Base-by-base conservation (phyloP, 2,113 vertebrate genomes). In the Phalacrocorax pelagicus region DNA sequence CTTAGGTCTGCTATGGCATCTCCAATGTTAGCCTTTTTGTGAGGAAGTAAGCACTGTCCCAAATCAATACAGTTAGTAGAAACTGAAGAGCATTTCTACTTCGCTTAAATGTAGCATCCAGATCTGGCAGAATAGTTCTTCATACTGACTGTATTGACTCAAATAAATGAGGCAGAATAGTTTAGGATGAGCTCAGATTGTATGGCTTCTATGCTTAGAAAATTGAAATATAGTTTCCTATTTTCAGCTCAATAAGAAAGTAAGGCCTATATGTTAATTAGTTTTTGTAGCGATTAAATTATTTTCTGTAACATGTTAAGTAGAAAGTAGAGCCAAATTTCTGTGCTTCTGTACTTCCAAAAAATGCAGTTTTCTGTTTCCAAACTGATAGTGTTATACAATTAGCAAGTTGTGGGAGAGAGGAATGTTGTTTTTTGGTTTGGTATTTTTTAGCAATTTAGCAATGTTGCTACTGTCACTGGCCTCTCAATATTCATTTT, bases 371-470 rank as follows among this genome's bases (percentile, higher is more conserved):
- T 75, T 81, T 42, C 40, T 77, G 6, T 61, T 85, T 92, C 40
- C 11, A 40, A 74, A 47, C 12, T 54, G 15, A 66, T 49, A 66
- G 18, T 7, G 3, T n/a, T 59, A 17, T 12, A 59, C 6, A 80
- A 42, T 47, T 78, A 61, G 3, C 12, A 78, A 46, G 6, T 5
- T 36, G 4, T 0, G 3, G 1, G 0, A 22, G 7, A 47, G 5
- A 15, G 26, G 9, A 40, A 46, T 11, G 3, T 15, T 36, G 6
- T 6, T 0, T 62, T 83, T 8, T 6, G 2, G 4, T 27, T 51
- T 71, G 8, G 3, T 7, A 3, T 47, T 70, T 86, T 29, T 84
- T 78, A 79, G 21, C 4, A 67, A 15, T 34, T 42, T 38, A 79
- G 3, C 21, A 40, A 17, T 62, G 15, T 69, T n/a, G 9, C 12